Percentiles rank a stretch among this genome's conserved stretches.
Conservation (phyloP, 2,888 invertebrate species). For the Folsomia candida region DNA sequence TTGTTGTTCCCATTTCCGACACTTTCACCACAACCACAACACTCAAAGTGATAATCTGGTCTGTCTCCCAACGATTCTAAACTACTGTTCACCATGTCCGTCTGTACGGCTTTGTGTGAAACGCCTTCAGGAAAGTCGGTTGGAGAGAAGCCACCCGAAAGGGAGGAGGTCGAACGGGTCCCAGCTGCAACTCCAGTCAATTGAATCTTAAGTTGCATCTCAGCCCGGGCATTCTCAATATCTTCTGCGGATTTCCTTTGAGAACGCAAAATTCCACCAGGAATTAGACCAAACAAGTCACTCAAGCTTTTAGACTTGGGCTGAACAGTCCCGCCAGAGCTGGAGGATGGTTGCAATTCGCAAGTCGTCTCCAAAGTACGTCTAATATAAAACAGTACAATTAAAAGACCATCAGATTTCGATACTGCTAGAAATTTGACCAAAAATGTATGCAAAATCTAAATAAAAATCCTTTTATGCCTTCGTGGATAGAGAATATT, state of each 20-base stretch:
- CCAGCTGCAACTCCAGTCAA: neutral
- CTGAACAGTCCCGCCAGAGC: constrained; percentile 37
- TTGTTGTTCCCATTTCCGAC: neutral
- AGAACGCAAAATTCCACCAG: constrained; percentile 63
- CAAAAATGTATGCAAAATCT: neutral
- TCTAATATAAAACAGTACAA: neutral
- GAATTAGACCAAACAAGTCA: constrained; percentile 64
- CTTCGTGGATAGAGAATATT: constrained; percentile 45
- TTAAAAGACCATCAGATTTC: no score
- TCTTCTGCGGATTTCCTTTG: constrained; percentile 53
- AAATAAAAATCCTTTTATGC: no score
- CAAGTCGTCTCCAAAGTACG: constrained; percentile 45
- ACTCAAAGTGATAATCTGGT: constrained; percentile 18
- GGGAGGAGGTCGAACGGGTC: constrained; percentile 12
- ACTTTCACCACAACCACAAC: neutral
- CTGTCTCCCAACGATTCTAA: neutral
- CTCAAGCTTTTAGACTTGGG: constrained; percentile 80
- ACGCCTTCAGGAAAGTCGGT: neutral
- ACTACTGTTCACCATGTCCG: constrained; percentile 16
- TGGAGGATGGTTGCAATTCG: constrained; percentile 21
- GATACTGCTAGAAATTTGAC: neutral
- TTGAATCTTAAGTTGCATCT: neutral
- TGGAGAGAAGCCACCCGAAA: constrained; percentile 20
- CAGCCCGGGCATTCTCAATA: neutral
- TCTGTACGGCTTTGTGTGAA: constrained; percentile 40